Percentiles rank a stretch among this genome's conserved stretches.
These are phyloP conservation scores for Passer domesticus DNA, from an alignment of 2,113 vertebrate species.

Conservation along the genomic window DNA sequence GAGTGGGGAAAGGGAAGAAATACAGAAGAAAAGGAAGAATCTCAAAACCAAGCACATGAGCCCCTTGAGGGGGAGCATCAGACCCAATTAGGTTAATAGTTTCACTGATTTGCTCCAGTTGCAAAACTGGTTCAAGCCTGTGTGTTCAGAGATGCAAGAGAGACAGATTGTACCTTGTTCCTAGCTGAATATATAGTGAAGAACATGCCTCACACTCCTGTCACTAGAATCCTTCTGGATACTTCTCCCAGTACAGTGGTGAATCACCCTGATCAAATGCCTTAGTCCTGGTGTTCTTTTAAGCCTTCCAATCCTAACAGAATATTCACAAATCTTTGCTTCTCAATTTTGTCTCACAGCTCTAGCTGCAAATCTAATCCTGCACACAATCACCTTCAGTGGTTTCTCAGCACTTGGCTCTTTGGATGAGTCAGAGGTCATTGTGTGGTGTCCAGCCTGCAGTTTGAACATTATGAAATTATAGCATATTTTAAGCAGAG, in stretches of 20 bases:
- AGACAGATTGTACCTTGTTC: not conserved
- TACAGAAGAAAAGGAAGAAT: not conserved
- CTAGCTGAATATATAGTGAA: not conserved
- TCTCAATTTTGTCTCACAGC: not conserved
- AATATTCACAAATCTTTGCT: not conserved
- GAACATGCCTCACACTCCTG: not conserved
- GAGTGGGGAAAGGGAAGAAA: rapidly evolving
- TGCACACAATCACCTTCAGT: not conserved
- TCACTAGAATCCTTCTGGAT: not conserved
- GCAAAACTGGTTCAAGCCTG: not conserved
- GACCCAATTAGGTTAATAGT: not conserved
- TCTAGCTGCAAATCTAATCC: not conserved
- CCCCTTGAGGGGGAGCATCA: not conserved
- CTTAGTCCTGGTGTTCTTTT: not conserved
- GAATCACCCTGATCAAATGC: not conserved
- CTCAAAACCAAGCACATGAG: not conserved
- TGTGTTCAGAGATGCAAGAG: not conserved
- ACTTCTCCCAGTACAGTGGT: not conserved
- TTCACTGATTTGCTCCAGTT: not conserved
- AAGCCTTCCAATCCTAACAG: not conserved
- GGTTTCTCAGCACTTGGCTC: not conserved
- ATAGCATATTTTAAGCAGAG: not conserved
- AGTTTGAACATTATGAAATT: not conserved
- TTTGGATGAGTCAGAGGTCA: not conserved
- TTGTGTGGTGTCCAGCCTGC: not conserved